Conservation (phyloP, 2,113 vertebrate species). For the Progne subis region DNA sequence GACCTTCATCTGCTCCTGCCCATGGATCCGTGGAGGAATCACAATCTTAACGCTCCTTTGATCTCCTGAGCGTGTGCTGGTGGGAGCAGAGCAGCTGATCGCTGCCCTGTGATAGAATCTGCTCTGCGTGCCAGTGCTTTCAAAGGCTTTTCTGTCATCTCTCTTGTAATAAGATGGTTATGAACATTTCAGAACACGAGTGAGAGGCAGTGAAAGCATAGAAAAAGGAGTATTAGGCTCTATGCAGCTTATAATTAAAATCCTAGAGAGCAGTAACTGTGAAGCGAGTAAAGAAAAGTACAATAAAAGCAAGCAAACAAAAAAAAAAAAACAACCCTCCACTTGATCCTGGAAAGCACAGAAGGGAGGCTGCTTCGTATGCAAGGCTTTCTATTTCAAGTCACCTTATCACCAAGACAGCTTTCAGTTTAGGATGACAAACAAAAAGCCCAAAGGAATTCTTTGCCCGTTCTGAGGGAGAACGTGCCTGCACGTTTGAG, state of each 20-base stretch:
- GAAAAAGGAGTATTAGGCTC: neutral
- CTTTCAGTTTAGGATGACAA: constrained; percentile 6
- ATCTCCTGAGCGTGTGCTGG: neutral
- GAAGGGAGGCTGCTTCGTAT: neutral
- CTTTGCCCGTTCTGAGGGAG: neutral
- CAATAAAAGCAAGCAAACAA: neutral
- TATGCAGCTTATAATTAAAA: neutral
- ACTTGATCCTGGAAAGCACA: neutral
- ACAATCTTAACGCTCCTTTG: neutral
- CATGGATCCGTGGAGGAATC: neutral
- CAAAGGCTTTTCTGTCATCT: constrained; percentile 23
- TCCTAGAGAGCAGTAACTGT: neutral
- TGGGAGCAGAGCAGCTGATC: neutral
- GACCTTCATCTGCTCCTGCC: neutral
- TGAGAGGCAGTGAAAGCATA: neutral
- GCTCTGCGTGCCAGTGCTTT: neutral
- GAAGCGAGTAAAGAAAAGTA: neutral
- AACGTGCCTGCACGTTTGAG: neutral
- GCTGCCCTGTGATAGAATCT: constrained; percentile 11
- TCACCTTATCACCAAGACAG: neutral
- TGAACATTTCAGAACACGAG: neutral
- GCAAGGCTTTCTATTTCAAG: neutral
- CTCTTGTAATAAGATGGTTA: constrained; percentile 11
- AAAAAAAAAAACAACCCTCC: neutral
- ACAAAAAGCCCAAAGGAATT: neutral